Base-by-base conservation (phyloP, 2,888 invertebrate genomes). In the Cyrtodaria siliqua region DNA sequence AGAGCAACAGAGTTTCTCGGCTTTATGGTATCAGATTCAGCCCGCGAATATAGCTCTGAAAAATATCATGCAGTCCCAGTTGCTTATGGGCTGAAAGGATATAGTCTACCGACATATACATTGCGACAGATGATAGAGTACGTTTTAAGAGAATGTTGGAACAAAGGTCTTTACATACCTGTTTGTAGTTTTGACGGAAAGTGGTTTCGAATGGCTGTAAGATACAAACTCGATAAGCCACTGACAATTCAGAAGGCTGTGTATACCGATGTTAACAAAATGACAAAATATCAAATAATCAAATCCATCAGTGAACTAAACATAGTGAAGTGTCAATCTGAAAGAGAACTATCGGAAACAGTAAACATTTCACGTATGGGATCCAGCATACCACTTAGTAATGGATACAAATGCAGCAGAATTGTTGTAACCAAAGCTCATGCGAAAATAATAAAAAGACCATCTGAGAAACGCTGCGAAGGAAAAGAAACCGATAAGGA, bases 21-120 rank as follows among this genome's bases (percentile, higher is more conserved):
- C 1, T 73, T 61, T 42, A 52, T 67, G 38, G n/a, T 73, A n/a
- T 57, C 61, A 9, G 50, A 67, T 29, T 56, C 27, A n/a, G 61
- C 66, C 29, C 20, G 67, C 18, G 2, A 38, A 1, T 55, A 50
- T 40, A 38, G 50, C 16, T 9, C 60, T 12, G 73, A 73, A 33
- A 29, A 33, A 40, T 57, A 61, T 2, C 53, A 68, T 26, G 59
- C 61, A 2, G 14, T 69, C 1, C 60, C 61, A 2, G 29, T 73
- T 3, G 73, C 67, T 26, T 73, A 56, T 49, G 73, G 62, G 23
- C n/a, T 68, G n/a, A 73, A 73, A 42, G 67, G 53, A 2, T 73
- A 75, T 40, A 75, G 55, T 16, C 38, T 69, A 14, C 20, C 68
- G 18, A n/a, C 57, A 12, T 20, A 24, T 1, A 18, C 29, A 12